Evolutionary conservation across 2,797 vertebrate genomes (phyloP), one percentile per base, ranked within the genome.

Genomic region (Anas georgica): DNA sequence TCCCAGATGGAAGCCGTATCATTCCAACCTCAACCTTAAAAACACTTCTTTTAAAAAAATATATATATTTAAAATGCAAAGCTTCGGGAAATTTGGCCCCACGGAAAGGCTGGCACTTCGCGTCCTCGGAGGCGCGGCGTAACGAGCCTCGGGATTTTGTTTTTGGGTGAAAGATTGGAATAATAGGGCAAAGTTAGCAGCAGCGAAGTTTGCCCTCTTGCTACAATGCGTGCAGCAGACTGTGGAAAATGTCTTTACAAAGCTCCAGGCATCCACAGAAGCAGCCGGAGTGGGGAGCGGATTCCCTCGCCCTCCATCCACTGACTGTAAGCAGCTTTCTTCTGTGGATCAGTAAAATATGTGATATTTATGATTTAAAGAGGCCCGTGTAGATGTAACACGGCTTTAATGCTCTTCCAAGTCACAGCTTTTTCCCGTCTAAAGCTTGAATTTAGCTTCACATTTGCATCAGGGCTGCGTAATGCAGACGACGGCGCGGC

Each of bases 1-100:
- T 92, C 94, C 94, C 96, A 91, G 91, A 41, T 79, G 89, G 84
- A 89, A 89, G 69, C 4, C 75, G 45, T 8, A 66, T 46, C 88
- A 33, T 43, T 88, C 50, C 78, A 52, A 16, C 29, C 41, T 58
- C 62, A 33, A 87, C 11, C 29, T 41, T 14, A 83, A 83, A 45
- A 78, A 50, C n/a, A n/a, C 25, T 45, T 52, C 6, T 48, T 48
- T 23, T 8, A 4, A 1, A 22, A 45, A 46, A 46, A 46, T 22
- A 46, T 22, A 48, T 7, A 25, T 7, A 21, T 48, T 48, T 48
- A 23, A 48, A 14, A 59, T 22, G 69, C 1, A 17, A 83, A 81
- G 74, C 48, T 48, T 83, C 8, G 54, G 28, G 64, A 69, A 70
- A 62, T 39, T 11, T 25, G 50, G 46, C 9, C 62, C 37, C 26